Conservation (phyloP, 2,888 invertebrate species). For the Phyllotreta striolata region DNA sequence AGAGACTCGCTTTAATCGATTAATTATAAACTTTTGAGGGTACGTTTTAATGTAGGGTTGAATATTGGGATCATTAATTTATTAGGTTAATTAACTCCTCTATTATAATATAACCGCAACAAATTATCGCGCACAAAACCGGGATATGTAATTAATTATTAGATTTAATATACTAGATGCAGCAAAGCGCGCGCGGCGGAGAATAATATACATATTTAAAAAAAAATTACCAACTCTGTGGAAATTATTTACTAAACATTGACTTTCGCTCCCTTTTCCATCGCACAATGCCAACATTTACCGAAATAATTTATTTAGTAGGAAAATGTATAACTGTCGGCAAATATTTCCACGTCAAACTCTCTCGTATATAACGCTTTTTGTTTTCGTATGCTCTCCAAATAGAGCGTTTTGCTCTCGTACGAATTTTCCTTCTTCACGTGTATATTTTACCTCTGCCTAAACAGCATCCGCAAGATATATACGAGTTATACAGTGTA, state of each 20-base stretch:
- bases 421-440: constrained; percentile 59
- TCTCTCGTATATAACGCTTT: constrained; percentile 36
- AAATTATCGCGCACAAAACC: no score
- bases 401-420: constrained; percentile 48
- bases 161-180: no score
- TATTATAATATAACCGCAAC: no score
- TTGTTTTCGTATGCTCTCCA: constrained; percentile 35
- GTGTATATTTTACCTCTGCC: constrained; percentile 37
- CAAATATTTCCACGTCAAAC: constrained; percentile 63
- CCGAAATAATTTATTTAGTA: constrained; percentile 64
- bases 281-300: constrained; percentile 61
- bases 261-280: constrained; percentile 58
- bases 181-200: no score
- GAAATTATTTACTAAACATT: constrained; percentile 56
- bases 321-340: constrained; percentile 64
- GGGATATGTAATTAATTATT: no score
- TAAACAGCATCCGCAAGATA: no score
- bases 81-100: no score
- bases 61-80: no score
- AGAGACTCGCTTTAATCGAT: no score
- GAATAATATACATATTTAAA: not conserved
- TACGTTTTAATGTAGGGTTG: no score
- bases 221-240: constrained; percentile 8
- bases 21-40: no score
- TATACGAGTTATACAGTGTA: no score